These are phyloP conservation scores for Pseudorhombus dupliciocellatus DNA, from an alignment of 2,113 vertebrate species.

Conservation along the genomic window DNA sequence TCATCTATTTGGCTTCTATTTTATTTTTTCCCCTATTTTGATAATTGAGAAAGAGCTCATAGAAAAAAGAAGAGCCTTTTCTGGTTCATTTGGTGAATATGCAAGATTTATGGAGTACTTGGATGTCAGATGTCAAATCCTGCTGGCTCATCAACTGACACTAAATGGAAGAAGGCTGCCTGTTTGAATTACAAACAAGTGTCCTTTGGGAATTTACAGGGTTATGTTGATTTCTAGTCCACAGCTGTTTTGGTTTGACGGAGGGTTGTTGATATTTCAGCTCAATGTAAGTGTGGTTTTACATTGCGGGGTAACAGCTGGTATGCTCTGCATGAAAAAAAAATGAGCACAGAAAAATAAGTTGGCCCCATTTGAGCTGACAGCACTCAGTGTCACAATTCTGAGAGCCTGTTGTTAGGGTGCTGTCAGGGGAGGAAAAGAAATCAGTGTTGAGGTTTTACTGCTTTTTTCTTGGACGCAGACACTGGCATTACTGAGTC, in stretches of 20 bases:
- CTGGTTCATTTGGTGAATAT: background rate
- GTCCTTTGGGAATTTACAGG: slow-evolving; percentile 11
- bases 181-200: slow-evolving; percentile 11
- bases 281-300: background rate
- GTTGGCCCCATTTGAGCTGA: slow-evolving; percentile 35
- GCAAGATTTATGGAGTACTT: slow-evolving; percentile 37
- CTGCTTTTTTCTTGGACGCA: slow-evolving; percentile 56
- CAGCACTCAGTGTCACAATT: slow-evolving; percentile 19
- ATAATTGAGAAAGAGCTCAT: background rate
- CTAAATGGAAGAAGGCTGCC: slow-evolving; percentile 6
- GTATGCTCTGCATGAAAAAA: slow-evolving; percentile 16
- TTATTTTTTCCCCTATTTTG: background rate
- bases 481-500: slow-evolving; percentile 47
- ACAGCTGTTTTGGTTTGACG: background rate
- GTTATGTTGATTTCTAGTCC: slow-evolving; percentile 22
- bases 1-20: background rate
- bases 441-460: slow-evolving; percentile 46
- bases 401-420: slow-evolving; percentile 23
- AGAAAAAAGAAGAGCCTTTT: background rate
- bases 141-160: slow-evolving; percentile 17
- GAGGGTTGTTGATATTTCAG: background rate
- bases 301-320: slow-evolving; percentile 9
- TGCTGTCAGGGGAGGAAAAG: slow-evolving; percentile 30
- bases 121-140: slow-evolving; percentile 29
- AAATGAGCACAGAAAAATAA: slow-evolving; percentile 18